phyloP scores from a whole-genome alignment of 1,140 invertebrate genomes.

The Bombus superbus region DNA sequence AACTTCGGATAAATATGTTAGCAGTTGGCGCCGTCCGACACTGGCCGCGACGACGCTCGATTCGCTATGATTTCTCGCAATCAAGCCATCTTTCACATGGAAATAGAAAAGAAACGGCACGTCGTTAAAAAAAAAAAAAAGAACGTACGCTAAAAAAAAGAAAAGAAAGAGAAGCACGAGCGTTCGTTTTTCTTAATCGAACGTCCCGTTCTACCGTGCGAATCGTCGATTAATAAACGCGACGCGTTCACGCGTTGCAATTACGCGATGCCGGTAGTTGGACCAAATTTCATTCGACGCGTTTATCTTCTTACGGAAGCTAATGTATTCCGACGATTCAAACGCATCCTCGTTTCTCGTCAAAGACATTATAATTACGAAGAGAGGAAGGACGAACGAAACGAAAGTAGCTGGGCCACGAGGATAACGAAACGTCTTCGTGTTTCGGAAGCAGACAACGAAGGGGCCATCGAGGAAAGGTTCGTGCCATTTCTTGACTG shows the following conservation, averaged over 20 bases:
- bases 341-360: not conserved
- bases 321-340: not conserved
- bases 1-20: slow-evolving; percentile 52
- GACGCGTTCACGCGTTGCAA: not conserved
- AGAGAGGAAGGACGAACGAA: not conserved
- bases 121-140: too few relatives aligned
- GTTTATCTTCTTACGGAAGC: not conserved
- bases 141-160: too few relatives aligned
- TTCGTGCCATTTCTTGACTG: slow-evolving; percentile 62
- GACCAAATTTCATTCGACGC: not conserved
- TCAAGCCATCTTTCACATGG: slow-evolving; percentile 45
- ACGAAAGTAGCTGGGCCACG: not conserved
- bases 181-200: not conserved
- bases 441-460: slow-evolving; percentile 44
- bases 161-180: not conserved
- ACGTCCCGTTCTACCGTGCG: not conserved
- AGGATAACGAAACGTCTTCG: slow-evolving; percentile 55
- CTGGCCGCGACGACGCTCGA: not conserved
- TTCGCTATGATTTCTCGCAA: slow-evolving; percentile 33
- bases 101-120: slow-evolving; percentile 20
- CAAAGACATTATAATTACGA: too few relatives aligned
- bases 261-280: too few relatives aligned
- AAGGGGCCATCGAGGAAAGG: not conserved
- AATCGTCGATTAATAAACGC: slow-evolving; percentile 12
- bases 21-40: not conserved